Conservation (phyloP, 2,797 vertebrate genomes). For the Sebastes cheni region DNA sequence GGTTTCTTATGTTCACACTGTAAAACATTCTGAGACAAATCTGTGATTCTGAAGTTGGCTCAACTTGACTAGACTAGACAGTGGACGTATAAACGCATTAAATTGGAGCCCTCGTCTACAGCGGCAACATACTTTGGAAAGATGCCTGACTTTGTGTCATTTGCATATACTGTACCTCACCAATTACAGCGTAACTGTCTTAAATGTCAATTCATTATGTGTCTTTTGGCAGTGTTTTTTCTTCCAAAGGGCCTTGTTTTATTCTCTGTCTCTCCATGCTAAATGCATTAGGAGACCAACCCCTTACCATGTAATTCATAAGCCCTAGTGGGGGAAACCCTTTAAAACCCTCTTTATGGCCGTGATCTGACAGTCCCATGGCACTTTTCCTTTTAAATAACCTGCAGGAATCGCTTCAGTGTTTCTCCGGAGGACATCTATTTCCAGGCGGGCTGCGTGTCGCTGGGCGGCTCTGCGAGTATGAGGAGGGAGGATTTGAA, state of each 20-base stretch:
- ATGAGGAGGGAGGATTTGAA: constrained; percentile 68
- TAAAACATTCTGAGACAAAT: constrained; percentile 7
- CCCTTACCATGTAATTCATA: constrained; percentile 58
- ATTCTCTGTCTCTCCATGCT: constrained; percentile 48
- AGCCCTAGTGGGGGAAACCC: constrained; percentile 63
- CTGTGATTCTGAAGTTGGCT: neutral
- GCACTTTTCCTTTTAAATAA: constrained; percentile 70
- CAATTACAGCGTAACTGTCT: constrained; percentile 58
- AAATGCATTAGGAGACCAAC: constrained; percentile 60
- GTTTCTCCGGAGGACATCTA: constrained; percentile 65
- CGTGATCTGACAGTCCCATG: constrained; percentile 55
- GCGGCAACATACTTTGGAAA: constrained; percentile 39
- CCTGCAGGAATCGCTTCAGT: constrained; percentile 62
- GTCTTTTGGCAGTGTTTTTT: constrained; percentile 48
- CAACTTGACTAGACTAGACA: neutral
- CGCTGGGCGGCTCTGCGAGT: constrained; percentile 40
- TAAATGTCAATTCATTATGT: constrained; percentile 68
- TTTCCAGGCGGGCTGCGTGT: constrained; percentile 64
- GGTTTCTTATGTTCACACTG: neutral
- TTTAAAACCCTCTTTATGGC: constrained; percentile 67
- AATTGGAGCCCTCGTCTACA: constrained; percentile 7
- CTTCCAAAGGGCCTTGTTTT: constrained; percentile 51
- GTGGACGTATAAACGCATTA: constrained; percentile 6
- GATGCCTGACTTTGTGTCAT: constrained; percentile 41
- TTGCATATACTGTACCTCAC: constrained; percentile 61